Conservation (phyloP, 37 sponge, comb jelly and placozoan genomes). For the Halisarca cf. caerulea region DNA sequence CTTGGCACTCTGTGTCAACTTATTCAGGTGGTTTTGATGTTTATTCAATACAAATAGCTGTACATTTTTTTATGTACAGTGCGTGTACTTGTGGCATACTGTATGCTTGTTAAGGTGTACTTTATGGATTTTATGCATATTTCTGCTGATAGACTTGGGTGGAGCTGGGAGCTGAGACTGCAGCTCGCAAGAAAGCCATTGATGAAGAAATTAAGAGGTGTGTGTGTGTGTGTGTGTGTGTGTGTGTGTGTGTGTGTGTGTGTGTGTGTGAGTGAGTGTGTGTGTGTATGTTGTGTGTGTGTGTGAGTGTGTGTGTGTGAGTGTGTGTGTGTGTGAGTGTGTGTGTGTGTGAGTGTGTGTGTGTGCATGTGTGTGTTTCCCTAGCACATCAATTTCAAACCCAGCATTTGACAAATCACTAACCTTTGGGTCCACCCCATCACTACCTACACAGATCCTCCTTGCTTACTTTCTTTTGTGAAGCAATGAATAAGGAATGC, state of each 20-base stretch:
- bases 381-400: no score
- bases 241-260: slow-evolving; percentile 12
- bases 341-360: not conserved
- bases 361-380: not conserved
- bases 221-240: not conserved
- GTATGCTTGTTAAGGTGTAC: no score
- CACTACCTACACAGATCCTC: no score
- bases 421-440: no score
- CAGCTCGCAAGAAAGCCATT: slow-evolving; percentile 47
- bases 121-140: not conserved
- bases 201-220: slow-evolving; percentile 54
- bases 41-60: no score
- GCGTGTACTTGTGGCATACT: no score
- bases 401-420: no score
- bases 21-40: no score
- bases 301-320: slow-evolving; percentile 7
- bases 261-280: slow-evolving; percentile 11
- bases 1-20: no score
- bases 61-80: no score
- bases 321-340: slow-evolving; percentile 9
- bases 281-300: not conserved
- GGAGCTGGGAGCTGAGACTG: slow-evolving; percentile 18
- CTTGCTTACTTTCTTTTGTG: no score
- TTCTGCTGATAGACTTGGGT: slow-evolving; percentile 41
- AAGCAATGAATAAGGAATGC: no score